These are phyloP conservation scores for Melanerpes aurifrons DNA, from an alignment of 2,113 vertebrate species.

Conservation along the genomic window DNA sequence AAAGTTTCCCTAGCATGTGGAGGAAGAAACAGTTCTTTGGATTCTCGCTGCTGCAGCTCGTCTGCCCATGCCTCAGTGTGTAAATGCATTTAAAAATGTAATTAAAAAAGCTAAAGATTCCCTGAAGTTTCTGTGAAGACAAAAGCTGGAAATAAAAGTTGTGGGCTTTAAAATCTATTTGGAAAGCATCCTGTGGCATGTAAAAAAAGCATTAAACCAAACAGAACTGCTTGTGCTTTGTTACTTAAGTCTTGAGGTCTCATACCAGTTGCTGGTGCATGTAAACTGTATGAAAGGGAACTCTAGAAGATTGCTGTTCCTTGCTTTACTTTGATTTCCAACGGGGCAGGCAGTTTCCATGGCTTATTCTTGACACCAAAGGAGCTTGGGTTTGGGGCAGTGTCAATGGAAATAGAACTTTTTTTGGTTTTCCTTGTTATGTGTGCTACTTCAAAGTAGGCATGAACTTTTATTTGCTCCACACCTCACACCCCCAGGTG, in stretches of 20 bases:
- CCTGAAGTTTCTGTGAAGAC: background rate
- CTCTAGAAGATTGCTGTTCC: background rate
- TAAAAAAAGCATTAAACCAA: background rate
- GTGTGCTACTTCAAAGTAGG: background rate
- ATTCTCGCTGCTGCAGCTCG: background rate
- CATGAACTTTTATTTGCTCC: background rate
- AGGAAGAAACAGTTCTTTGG: background rate
- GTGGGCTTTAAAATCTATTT: background rate
- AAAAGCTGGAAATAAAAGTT: background rate
- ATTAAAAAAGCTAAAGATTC: background rate
- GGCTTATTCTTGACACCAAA: background rate
- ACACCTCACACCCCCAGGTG: background rate
- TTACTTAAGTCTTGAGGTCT: background rate
- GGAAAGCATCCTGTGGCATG: background rate
- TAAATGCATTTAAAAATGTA: background rate
- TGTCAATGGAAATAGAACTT: background rate
- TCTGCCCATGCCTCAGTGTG: background rate
- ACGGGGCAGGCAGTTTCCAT: background rate
- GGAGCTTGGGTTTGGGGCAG: background rate
- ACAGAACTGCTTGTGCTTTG: background rate
- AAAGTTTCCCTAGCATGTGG: background rate
- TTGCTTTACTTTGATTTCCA: background rate
- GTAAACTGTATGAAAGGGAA: background rate
- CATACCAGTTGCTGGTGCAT: background rate
- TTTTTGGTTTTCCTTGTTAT: background rate